Percentiles rank a stretch among this genome's conserved stretches.
Conservation (phyloP, 2,113 vertebrate genomes). For the Myrmecophaga tridactyla region DNA sequence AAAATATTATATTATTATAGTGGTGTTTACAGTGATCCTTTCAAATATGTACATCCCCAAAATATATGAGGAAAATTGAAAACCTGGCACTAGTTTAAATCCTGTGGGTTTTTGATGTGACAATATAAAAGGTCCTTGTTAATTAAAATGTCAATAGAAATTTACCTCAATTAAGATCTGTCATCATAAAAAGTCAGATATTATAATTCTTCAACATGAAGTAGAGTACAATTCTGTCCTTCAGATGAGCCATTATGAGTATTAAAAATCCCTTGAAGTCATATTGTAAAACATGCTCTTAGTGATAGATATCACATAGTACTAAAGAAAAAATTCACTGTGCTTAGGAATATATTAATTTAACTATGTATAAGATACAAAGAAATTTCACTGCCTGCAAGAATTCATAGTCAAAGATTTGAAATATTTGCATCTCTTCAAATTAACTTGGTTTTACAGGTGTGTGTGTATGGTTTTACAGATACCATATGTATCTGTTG, state of each 20-base stretch:
- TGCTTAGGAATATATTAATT: neutral
- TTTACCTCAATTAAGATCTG: conserved; percentile 41
- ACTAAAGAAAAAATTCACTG: neutral
- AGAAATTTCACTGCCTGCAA: neutral
- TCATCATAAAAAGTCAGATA: conserved; percentile 22
- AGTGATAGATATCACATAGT: neutral
- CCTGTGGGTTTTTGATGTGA: conserved; percentile 29
- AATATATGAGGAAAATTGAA: conserved; percentile 42
- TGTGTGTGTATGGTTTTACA: neutral
- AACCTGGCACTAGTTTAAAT: neutral
- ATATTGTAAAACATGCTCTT: neutral
- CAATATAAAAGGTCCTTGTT: conserved; percentile 32
- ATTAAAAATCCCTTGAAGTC: neutral
- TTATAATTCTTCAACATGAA: neutral
- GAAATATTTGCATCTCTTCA: neutral
- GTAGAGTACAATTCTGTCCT: neutral
- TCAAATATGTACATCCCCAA: conserved; percentile 4
- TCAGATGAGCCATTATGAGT: neutral
- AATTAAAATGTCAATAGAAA: conserved; percentile 61
- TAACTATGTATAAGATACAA: neutral
- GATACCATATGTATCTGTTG: too few relatives aligned
- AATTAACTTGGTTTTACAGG: neutral
- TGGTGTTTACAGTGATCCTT: conserved; percentile 1
- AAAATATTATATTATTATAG: conserved; percentile 46
- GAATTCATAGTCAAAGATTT: neutral